Conservation (phyloP, 2,113 vertebrate genomes). For the Pangasianodon gigas region DNA sequence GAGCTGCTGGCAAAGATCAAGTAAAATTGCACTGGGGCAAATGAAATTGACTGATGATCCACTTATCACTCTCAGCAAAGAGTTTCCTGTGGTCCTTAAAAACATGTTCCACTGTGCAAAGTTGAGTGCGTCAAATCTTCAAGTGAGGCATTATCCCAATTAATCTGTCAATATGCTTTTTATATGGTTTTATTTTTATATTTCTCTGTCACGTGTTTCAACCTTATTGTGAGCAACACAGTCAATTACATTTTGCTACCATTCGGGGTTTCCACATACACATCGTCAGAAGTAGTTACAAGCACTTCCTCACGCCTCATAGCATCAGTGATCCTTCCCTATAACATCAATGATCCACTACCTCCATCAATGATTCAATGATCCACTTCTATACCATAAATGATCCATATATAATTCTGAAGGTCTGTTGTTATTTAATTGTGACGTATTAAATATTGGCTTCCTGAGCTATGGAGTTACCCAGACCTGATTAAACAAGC, state of each 20-base stretch:
- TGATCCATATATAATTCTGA: not conserved
- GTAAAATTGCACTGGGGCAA: not conserved
- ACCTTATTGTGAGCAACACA: not conserved
- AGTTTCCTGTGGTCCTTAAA: not conserved
- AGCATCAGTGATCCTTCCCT: not conserved
- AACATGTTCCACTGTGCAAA: not conserved
- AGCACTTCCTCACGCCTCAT: not conserved
- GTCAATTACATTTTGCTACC: not conserved
- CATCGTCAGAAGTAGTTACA: not conserved
- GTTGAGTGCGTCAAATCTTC: not conserved
- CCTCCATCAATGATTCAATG: too few species aligned
- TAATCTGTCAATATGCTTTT: not conserved
- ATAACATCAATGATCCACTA: not conserved
- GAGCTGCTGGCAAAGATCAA: not conserved
- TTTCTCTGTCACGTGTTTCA: not conserved
- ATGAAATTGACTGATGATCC: not conserved
- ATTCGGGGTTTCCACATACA: not conserved
- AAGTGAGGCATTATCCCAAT: not conserved
- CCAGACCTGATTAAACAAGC: not conserved
- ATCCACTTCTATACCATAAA: not conserved
- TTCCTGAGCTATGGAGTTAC: not conserved
- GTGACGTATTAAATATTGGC: constrained; percentile 11
- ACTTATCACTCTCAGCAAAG: not conserved
- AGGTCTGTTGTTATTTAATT: not conserved
- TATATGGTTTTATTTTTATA: not conserved